Base-by-base conservation (phyloP, 2,797 vertebrate genomes). In the Tamandua tetradactyla region DNA sequence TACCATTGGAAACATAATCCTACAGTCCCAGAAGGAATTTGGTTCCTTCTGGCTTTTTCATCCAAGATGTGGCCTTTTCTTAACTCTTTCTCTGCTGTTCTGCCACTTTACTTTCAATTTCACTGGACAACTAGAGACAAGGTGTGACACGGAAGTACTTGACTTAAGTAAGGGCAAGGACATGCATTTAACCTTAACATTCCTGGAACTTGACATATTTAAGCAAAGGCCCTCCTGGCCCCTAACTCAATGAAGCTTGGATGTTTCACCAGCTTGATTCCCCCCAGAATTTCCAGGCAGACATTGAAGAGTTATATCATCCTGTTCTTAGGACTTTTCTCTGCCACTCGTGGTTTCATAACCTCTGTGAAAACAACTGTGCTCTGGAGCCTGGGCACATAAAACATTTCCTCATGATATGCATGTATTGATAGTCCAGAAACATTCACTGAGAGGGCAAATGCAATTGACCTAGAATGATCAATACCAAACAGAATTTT, bases 161-260 rank as follows among this genome's bases (percentile, higher is more conserved):
- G 82, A 49, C 75, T 72, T 88, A 49, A 32, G 23, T 89, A 94
- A n/a, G 17, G 72, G 32, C n/a, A 78, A 91, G 57, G 66, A 80
- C 52, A 5, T 55, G 14, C 57, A 69, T 47, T 74, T 83, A 87
- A 86, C 18, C 61, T 81, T 84, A 81, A 61, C 40, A 62, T 40
- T 42, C 37, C 78, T 93, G 87, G 69, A 95, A 91, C 32, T 37
- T 86, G 88, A 96, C 61, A 52, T 22, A 40, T 35, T 88, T 81
- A 84, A 89, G 89, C 71, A 49, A 64, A 61, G 47, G 47, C 44
- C 49, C 42, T 40, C 57, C 49, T 35, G 71, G n/a, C 66, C 52
- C 59, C 32, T n/a, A 86, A 18, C 42, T 87, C 87, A 78, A 0
- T 85, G 87, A 95, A 89, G 78, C 64, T 55, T 88, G 59, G 62